phyloP scores from a whole-genome alignment of 2,888 invertebrate species.

The Stomorhina lunata region DNA sequence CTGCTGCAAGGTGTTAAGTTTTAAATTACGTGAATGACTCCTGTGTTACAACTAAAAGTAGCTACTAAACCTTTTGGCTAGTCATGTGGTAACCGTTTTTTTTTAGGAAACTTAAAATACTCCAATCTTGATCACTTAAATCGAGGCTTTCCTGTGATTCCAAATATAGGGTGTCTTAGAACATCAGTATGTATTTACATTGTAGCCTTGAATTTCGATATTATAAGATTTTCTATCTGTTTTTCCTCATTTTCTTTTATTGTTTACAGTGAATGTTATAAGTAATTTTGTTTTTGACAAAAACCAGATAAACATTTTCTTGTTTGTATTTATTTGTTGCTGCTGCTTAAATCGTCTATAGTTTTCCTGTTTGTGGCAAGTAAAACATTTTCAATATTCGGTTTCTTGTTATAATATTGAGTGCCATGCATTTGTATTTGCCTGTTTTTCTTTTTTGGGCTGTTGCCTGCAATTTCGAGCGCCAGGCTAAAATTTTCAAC shows the following conservation, averaged over 20 bases:
- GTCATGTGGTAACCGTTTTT: too few species aligned
- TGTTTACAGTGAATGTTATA: background rate
- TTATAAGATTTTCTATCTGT: background rate
- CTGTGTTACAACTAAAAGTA: too few species aligned
- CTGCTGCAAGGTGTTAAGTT: too few species aligned
- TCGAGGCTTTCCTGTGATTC: too few species aligned
- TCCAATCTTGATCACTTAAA: too few species aligned
- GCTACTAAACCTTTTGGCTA: too few species aligned
- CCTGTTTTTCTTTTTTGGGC: background rate
- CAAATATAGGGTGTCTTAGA: background rate
- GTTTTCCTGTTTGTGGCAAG: background rate
- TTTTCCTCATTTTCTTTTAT: background rate
- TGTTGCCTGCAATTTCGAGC: slow-evolving; percentile 13
- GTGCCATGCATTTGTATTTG: slow-evolving; percentile 15
- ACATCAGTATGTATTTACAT: background rate
- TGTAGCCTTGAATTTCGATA: slow-evolving; percentile 37
- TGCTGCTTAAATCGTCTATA: background rate
- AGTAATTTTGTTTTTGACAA: slow-evolving; percentile 23
- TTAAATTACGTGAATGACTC: too few species aligned
- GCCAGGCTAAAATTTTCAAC: background rate
- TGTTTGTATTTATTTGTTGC: slow-evolving; percentile 2
- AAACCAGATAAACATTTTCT: slow-evolving; percentile 44
- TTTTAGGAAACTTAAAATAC: too few species aligned
- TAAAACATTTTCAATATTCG: slow-evolving; percentile 14
- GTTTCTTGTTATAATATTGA: slow-evolving; percentile 31